Evolutionary conservation across 1,140 invertebrate species (phyloP).

Genomic region (Tachypleus tridentatus): DNA sequence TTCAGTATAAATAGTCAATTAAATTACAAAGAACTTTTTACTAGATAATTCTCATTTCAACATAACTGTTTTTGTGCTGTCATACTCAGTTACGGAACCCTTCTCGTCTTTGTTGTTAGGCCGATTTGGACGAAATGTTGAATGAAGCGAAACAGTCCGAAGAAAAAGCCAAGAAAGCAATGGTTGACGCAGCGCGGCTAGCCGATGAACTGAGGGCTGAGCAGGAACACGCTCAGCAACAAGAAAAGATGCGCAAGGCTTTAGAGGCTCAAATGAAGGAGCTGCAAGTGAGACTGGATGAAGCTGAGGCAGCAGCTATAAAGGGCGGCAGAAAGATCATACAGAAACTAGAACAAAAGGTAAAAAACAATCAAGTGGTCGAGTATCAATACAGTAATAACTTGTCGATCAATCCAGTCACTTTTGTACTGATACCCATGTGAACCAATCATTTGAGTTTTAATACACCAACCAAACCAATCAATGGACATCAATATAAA

Average conservation of each 20-base stretch:
- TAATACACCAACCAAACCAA: constrained; percentile 52
- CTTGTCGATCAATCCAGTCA: constrained; percentile 25
- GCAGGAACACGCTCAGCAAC: constrained; percentile 94
- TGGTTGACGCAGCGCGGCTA: constrained; percentile 92
- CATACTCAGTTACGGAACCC: no score
- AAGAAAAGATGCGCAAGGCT: constrained; percentile 95
- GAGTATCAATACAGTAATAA: constrained; percentile 61
- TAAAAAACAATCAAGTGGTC: constrained; percentile 49
- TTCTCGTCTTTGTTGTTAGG: constrained; percentile 27
- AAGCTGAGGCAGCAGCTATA: constrained; percentile 55
- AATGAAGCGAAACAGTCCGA: constrained; percentile 93
- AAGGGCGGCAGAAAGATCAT: constrained; percentile 88
- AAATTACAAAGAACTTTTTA: no score
- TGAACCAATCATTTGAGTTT: constrained; percentile 49
- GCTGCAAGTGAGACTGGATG: constrained; percentile 57
- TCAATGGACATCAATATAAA: no score
- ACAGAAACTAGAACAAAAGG: constrained; percentile 41
- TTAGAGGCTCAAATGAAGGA: constrained; percentile 97
- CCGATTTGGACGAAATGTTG: constrained; percentile 85
- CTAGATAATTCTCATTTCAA: no score
- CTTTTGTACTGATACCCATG: constrained; percentile 21
- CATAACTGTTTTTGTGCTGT: no score
- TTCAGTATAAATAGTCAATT: no score
- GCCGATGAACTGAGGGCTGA: constrained; percentile 97
- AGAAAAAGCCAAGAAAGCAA: constrained; percentile 95